Conservation (phyloP, 2,113 vertebrate genomes). For the Sturnira hondurensis region DNA sequence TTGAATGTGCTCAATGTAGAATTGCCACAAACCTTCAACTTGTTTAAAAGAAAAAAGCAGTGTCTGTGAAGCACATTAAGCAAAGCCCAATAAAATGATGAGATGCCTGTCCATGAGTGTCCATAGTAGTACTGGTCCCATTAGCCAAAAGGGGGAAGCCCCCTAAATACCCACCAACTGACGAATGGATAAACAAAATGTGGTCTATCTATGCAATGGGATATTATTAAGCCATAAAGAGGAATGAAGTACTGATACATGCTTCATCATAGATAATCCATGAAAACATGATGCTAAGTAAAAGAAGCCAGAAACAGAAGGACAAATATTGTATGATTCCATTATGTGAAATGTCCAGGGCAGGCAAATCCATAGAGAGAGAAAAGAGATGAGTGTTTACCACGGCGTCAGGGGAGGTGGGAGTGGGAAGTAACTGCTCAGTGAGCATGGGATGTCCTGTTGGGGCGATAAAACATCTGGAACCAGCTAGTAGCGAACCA, state of each 20-base stretch:
- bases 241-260: not conserved
- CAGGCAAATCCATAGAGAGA: not conserved
- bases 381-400: not conserved
- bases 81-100: not conserved
- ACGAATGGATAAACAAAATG: not conserved
- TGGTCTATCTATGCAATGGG: not conserved
- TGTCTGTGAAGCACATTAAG: not conserved
- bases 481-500: not conserved
- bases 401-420: not conserved
- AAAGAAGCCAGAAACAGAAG: not conserved
- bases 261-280: not conserved
- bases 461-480: not conserved
- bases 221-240: not conserved
- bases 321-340: not conserved
- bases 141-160: not conserved
- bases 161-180: not conserved
- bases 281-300: not conserved
- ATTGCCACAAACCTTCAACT: not conserved
- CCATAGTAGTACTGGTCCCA: not conserved
- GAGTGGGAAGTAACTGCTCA: not conserved
- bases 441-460: not conserved
- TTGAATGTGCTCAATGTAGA: not conserved
- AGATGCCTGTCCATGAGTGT: not conserved
- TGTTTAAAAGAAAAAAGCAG: not conserved
- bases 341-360: not conserved